Evolutionary conservation across 1,140 invertebrate genomes (phyloP).

Genomic region (Eriocheir sinensis): DNA sequence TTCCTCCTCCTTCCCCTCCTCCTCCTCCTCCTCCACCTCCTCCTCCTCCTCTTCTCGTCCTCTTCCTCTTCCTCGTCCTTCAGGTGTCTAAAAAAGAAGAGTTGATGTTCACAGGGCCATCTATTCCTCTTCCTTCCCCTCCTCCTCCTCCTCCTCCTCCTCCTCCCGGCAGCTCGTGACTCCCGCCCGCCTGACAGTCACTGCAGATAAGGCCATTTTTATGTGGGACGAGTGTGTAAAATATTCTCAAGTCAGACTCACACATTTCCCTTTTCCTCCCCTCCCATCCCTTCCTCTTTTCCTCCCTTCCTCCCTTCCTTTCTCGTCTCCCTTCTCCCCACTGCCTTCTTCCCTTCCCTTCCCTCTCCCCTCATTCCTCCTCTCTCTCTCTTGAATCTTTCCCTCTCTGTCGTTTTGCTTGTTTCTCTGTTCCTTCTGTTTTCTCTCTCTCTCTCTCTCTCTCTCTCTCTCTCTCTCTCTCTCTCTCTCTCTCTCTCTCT

Average conservation of each 20-base stretch:
- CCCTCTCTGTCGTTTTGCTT: not conserved
- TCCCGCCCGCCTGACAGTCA: not conserved
- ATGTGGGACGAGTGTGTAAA: not conserved
- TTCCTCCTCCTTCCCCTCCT: not conserved
- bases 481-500: constrained; percentile 16
- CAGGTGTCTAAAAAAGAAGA: too few relatives aligned
- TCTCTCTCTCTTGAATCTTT: not conserved
- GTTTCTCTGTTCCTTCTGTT: not conserved
- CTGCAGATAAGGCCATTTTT: not conserved
- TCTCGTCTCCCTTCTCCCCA: not conserved
- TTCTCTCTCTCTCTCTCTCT: not conserved
- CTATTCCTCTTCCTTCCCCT: not conserved
- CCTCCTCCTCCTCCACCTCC: not conserved
- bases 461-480: constrained; percentile 27
- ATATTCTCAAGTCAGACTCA: constrained; percentile 1
- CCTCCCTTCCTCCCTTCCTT: not conserved
- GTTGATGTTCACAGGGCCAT: too few relatives aligned
- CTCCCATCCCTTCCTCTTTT: not conserved
- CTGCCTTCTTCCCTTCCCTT: not conserved
- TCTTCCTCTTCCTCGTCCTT: not conserved
- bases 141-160: not conserved
- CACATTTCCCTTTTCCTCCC: not conserved
- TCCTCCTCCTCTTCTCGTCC: not conserved
- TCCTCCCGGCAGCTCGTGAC: too few relatives aligned
- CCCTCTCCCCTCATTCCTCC: not conserved